Base-by-base conservation (phyloP, 1,140 invertebrate species). In the Leptinotarsa undecemlineata region DNA sequence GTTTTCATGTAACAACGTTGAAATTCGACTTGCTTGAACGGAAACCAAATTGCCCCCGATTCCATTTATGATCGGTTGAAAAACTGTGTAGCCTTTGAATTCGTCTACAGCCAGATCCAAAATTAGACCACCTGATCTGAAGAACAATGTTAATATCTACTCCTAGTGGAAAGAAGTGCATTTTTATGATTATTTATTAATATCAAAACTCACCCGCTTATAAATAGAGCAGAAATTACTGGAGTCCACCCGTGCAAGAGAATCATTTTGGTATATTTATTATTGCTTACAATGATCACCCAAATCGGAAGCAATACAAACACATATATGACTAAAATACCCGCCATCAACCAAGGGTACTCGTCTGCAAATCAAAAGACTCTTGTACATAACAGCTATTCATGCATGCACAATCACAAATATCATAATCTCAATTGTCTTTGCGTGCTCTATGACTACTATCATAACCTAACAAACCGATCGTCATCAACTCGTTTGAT, bases 41-140 rank as follows among this genome's bases (percentile, higher is more conserved):
- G 96, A 98, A 1, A 97, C 97, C 79, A 99, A 87, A 86, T 99
- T 99, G 6, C 97, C 97, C 62, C 97, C 97, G 78, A 99, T 97
- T 17, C 97, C 95, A 81, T 97, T 97, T 62, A 97, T 94, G 23
- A 97, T 96, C 0, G 95, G 95, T 84, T 96, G 94, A 85, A 95
- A 97, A 20, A 95, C 92, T 57, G 93, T 93, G 84, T 95, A 95
- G 23, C 93, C 93, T n/a, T 88, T 85, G 82, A 92, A 95, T 6
- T 87, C 86, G 73, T 91, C 87, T 2, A 95, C 92, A 0, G 94
- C 93, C 76, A 88, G 87, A 81, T 95, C 94, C 48, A 97, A 86
- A 21, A 96, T 92, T 71, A 95, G 87, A 70, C 94, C 94, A 71
- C 94, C 93, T 62, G 93, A 86, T 74, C 94, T 95, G 82, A 48